Evolutionary conservation across 2,888 invertebrate genomes (phyloP).

Genomic region (Xylota sylvarum): DNA sequence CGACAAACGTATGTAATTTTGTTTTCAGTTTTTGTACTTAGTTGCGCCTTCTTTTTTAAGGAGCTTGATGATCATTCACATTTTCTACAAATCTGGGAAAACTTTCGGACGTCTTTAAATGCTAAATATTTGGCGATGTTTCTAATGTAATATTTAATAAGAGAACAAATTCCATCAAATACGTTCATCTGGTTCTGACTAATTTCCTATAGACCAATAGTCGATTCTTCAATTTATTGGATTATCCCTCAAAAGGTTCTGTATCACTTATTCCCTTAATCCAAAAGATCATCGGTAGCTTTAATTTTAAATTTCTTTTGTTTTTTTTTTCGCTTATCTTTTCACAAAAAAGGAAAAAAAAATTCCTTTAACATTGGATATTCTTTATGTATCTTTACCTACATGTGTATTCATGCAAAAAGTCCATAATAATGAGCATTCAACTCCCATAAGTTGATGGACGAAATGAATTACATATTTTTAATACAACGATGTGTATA

Average conservation of each 20-base stretch:
- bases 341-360: not conserved
- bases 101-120: too few relatives aligned
- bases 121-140: too few relatives aligned
- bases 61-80: too few relatives aligned
- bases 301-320: not conserved
- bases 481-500: not conserved
- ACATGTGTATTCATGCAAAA: not conserved
- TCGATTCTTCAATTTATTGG: too few relatives aligned
- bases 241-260: not conserved
- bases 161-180: too few relatives aligned
- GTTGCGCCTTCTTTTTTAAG: too few relatives aligned
- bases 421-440: not conserved
- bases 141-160: too few relatives aligned
- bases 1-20: too few relatives aligned
- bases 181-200: too few relatives aligned
- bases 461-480: slow-evolving; percentile 9
- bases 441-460: slow-evolving; percentile 5
- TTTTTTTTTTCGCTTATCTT: not conserved
- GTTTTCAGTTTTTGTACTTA: too few relatives aligned
- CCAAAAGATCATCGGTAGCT: not conserved
- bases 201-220: too few relatives aligned
- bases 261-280: not conserved
- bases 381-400: not conserved
- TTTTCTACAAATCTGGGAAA: too few relatives aligned
- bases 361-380: not conserved